Base-by-base conservation (phyloP, 2,888 invertebrate genomes). In the Chrysolina oricalcia region DNA sequence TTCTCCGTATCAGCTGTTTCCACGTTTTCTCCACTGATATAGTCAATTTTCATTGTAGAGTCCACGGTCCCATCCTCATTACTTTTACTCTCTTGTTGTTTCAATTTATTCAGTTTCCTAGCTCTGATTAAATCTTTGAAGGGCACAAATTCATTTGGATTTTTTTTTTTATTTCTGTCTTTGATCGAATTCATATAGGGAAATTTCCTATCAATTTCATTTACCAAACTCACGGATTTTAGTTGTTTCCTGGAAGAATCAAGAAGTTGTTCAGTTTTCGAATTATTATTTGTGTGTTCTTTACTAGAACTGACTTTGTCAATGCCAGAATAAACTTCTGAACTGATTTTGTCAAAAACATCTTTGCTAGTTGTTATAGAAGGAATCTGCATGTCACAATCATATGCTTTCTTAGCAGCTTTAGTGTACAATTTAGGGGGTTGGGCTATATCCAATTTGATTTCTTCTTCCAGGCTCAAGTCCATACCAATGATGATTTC, bases 341-440 rank as follows among this genome's bases (percentile, higher is more conserved):
- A 35, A 35, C 73, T 74, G 17, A 46, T 76, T 53, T 69, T 72
- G 43, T 81, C 80, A 13, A 66, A 71, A 40, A 82, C 71, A 53
- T 81, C 81, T 40, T 78, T 81, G 41, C 81, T 82, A n/a, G 82
- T 82, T 1, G 81, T 82, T 59, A 82, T 81, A 2, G 82, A 77
- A 21, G 81, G 81, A 13, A 82, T 83, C 63, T 83, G 83, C 43
- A 83, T 67, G 62, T 83, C 84, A 48, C 70, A 70, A 23, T 84
- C 83, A 71, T 86, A 86, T 8, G 82, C 77, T 70, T 86, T 86
- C 72, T 84, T 86, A 0, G 85, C 82, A 1, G 86, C 85, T 81
- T 86, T 86, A 2, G 86, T 86, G 46, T 62, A 78, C 8, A 81
- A 10, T 4, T 69, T 67, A n/a, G 69, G 78, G 17, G 77, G 79